Evolutionary conservation across 2,797 vertebrate species (phyloP).

Genomic region (Enteromius paludinosus): DNA sequence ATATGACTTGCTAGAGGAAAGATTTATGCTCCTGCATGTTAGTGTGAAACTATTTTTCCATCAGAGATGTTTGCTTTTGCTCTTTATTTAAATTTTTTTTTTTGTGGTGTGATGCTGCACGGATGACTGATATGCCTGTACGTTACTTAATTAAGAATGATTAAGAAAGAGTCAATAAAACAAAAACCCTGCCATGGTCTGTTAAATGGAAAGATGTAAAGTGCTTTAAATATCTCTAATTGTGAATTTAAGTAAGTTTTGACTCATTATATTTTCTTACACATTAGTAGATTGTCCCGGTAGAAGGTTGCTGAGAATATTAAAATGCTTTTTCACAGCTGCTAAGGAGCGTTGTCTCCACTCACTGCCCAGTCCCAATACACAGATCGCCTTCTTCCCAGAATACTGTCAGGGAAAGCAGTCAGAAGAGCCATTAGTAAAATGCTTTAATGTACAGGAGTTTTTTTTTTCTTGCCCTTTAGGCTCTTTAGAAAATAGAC

Average conservation of each 20-base stretch:
- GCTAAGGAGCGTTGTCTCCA: slow-evolving; percentile 19
- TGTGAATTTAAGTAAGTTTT: neutral
- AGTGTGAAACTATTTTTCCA: slow-evolving; percentile 26
- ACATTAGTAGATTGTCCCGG: neutral
- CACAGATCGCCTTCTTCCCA: slow-evolving; percentile 44
- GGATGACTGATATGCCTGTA: neutral
- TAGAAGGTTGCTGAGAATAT: slow-evolving; percentile 36
- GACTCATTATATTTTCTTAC: neutral
- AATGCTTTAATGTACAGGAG: slow-evolving; percentile 52
- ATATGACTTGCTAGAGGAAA: slow-evolving; percentile 7
- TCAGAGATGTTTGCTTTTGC: neutral
- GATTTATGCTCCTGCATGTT: slow-evolving; percentile 31
- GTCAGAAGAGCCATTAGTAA: slow-evolving; percentile 61
- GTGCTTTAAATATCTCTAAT: neutral
- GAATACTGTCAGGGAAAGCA: slow-evolving; percentile 57
- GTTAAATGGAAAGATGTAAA: neutral
- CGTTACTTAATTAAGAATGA: neutral
- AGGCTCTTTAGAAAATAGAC: slow-evolving; percentile 12
- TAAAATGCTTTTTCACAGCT: slow-evolving; percentile 46
- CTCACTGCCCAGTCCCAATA: slow-evolving; percentile 50
- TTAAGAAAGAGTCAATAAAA: neutral
- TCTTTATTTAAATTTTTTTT: neutral
- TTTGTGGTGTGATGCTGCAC: neutral
- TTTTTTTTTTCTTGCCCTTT: slow-evolving; percentile 43
- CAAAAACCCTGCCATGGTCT: neutral